Percentiles rank a stretch among this genome's conserved stretches.
phyloP scores from a whole-genome alignment of 2,113 vertebrate genomes.

The Panurus biarmicus region DNA sequence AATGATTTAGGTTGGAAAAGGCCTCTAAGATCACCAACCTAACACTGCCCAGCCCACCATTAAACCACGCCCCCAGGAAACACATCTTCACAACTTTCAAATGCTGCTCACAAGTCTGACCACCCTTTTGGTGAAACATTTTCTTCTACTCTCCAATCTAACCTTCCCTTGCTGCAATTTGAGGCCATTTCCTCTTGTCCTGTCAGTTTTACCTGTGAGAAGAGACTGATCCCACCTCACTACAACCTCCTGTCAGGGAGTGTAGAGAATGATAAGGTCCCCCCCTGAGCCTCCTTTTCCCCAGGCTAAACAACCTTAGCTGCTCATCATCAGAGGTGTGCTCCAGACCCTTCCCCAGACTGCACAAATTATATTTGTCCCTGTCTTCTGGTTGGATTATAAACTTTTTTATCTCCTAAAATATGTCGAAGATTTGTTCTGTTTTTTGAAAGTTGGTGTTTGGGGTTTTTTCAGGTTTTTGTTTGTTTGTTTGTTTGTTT shows the following conservation, averaged over 20 bases:
- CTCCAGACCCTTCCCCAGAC: not conserved
- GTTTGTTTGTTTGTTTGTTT: too few relatives aligned
- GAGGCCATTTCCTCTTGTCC: not conserved
- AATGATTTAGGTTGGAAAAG: not conserved
- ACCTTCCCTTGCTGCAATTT: not conserved
- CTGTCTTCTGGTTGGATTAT: not conserved
- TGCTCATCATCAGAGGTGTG: not conserved
- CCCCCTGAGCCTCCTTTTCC: not conserved
- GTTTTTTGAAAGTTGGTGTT: not conserved
- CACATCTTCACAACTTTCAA: not conserved
- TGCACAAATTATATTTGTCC: not conserved
- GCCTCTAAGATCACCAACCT: not conserved
- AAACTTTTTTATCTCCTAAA: not conserved
- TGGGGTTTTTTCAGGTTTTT: too few relatives aligned
- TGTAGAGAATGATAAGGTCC: not conserved
- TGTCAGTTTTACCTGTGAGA: not conserved
- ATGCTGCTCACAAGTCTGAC: not conserved
- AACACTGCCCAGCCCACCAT: not conserved
- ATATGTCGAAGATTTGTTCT: not conserved
- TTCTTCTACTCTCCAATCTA: too few relatives aligned
- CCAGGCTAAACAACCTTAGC: not conserved
- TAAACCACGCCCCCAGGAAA: not conserved
- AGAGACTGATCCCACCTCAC: not conserved
- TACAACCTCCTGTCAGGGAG: too few relatives aligned
- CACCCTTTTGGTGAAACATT: not conserved